These are phyloP conservation scores for Enteromius paludinosus DNA, from an alignment of 2,797 vertebrate species.

Conservation along the genomic window DNA sequence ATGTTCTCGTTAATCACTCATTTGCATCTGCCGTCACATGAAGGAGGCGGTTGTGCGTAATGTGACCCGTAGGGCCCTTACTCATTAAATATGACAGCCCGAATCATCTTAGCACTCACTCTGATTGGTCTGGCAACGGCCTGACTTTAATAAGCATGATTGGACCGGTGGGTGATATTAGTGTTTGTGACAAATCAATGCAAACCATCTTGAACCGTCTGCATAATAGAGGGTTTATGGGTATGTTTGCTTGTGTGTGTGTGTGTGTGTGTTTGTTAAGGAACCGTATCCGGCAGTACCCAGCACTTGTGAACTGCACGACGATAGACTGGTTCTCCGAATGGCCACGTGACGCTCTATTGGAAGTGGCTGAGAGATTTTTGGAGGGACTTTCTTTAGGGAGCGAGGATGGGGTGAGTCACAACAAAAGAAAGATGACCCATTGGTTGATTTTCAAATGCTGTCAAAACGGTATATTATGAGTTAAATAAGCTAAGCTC, in stretches of 20 bases:
- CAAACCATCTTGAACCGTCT: constrained; percentile 44
- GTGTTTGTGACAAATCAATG: constrained; percentile 56
- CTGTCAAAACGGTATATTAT: background rate
- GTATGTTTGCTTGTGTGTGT: constrained; percentile 23
- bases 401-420: constrained; percentile 78
- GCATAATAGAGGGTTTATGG: constrained; percentile 16
- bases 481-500: background rate
- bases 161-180: constrained; percentile 47
- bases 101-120: constrained; percentile 52
- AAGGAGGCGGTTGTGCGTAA: constrained; percentile 49
- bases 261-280: constrained; percentile 62
- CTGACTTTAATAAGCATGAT: constrained; percentile 51
- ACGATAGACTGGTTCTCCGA: constrained; percentile 93
- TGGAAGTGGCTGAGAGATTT: constrained; percentile 90
- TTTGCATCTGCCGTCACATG: constrained; percentile 56
- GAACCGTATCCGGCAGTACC: constrained; percentile 89
- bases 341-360: constrained; percentile 88
- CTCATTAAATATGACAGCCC: constrained; percentile 57
- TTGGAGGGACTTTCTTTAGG: constrained; percentile 81
- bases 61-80: constrained; percentile 51
- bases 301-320: constrained; percentile 89
- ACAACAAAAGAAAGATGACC: background rate
- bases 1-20: constrained; percentile 57
- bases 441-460: background rate
- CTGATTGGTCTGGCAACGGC: constrained; percentile 48